Percentiles rank a stretch among this genome's conserved stretches.
Conservation (phyloP, 2,888 invertebrate species). For the Julus scandinavius region DNA sequence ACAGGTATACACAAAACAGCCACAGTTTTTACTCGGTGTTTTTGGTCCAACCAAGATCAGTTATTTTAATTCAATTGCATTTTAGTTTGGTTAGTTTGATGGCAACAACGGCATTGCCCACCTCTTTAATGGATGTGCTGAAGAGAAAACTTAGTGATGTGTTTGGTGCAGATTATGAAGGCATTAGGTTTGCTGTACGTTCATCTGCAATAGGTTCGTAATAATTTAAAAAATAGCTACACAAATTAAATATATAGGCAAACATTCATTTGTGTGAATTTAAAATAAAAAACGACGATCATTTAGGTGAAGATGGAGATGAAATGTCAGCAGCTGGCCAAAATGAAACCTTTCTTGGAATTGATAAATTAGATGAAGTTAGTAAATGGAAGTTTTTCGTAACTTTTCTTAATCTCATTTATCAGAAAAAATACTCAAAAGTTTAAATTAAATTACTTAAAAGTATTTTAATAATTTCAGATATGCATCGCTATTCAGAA, state of each 20-base stretch:
- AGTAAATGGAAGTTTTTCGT: neutral
- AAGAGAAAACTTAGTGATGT: neutral
- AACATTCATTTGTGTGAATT: too few species aligned
- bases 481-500: slow-evolving; percentile 70
- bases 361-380: slow-evolving; percentile 66
- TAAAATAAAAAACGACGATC: neutral
- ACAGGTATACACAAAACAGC: neutral
- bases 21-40: neutral
- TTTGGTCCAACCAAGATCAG: neutral
- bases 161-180: slow-evolving; percentile 53
- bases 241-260: neutral
- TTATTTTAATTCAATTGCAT: neutral
- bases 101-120: neutral
- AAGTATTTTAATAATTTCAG: slow-evolving; percentile 58
- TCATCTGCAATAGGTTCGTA: slow-evolving; percentile 57
- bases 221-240: neutral
- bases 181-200: slow-evolving; percentile 56
- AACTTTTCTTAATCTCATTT: too few species aligned
- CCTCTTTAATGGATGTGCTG: neutral
- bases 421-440: too few species aligned
- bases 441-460: too few species aligned
- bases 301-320: slow-evolving; percentile 79
- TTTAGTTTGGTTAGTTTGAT: neutral
- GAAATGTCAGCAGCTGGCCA: slow-evolving; percentile 86
- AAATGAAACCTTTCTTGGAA: slow-evolving; percentile 81